Evolutionary conservation across 2,797 vertebrate genomes (phyloP).

Genomic region (Propithecus deckenii): DNA sequence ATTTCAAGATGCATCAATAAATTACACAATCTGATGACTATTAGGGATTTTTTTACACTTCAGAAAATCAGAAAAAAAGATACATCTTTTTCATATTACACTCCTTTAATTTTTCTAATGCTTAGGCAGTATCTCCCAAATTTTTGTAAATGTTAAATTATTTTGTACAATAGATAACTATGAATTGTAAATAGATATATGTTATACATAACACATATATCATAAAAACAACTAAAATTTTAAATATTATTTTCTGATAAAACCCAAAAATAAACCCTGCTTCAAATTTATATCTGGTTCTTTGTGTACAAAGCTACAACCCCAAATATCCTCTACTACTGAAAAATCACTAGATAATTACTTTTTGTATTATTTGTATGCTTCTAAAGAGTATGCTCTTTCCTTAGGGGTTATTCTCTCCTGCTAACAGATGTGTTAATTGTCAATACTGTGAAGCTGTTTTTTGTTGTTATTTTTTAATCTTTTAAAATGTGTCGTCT

Average conservation of each 20-base stretch:
- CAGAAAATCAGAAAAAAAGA: slow-evolving; percentile 16
- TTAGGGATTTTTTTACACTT: slow-evolving; percentile 6
- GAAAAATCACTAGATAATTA: not conserved
- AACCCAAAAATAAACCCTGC: not conserved
- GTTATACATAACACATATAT: not conserved
- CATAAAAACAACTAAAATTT: not conserved
- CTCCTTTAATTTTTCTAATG: slow-evolving; percentile 20
- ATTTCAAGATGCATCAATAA: slow-evolving; percentile 49
- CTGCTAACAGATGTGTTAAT: not conserved
- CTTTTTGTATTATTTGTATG: not conserved
- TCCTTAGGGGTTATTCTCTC: not conserved
- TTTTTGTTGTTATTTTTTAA: not conserved
- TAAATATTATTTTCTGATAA: not conserved
- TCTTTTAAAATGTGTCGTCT: not conserved
- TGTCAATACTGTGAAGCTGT: not conserved
- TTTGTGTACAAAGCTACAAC: not conserved
- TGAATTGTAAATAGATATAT: not conserved
- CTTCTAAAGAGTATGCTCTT: not conserved
- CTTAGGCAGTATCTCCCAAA: not conserved
- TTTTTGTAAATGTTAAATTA: slow-evolving; percentile 23
- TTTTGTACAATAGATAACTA: not conserved
- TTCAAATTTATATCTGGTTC: not conserved
- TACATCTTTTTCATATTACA: not conserved
- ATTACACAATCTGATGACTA: not conserved
- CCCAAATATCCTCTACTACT: not conserved